Percentiles rank a stretch among this genome's conserved stretches.
Evolutionary conservation across 2,113 vertebrate genomes (phyloP).

Genomic region (Catharus bicknelli): DNA sequence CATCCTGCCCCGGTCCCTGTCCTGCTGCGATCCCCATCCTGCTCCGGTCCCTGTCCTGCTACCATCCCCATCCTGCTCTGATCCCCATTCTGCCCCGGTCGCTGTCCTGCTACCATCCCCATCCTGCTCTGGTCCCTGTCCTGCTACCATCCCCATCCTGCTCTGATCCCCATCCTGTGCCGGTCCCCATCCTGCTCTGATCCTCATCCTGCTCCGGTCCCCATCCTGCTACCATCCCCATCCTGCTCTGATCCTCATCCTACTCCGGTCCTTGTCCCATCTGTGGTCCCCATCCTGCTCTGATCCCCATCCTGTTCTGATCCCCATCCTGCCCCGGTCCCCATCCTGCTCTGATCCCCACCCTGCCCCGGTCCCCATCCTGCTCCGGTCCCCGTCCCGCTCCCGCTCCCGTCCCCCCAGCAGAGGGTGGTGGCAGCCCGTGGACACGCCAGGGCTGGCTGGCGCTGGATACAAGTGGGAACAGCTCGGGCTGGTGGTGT

Average conservation of each 20-base stretch:
- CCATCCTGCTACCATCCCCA: background rate
- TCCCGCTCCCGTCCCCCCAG: background rate
- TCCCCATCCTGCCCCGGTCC: background rate
- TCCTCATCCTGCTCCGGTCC: background rate
- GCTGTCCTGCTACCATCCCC: background rate
- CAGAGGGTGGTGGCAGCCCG: slow-evolving; percentile 29
- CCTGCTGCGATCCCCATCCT: no score
- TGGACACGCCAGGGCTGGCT: background rate
- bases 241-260: background rate
- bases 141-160: no score
- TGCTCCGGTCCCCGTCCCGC: background rate
- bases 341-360: fast-evolving
- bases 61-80: no score
- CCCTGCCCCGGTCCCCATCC: background rate
- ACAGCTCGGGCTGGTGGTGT: background rate
- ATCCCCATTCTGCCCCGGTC: background rate
- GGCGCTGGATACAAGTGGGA: background rate
- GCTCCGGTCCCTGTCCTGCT: no score
- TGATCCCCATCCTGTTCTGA: no score
- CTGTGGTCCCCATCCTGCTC: no score
- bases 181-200: background rate
- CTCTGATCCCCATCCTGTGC: no score
- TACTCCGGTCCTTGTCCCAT: background rate
- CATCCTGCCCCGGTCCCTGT: background rate
- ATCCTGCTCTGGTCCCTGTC: no score